Evolutionary conservation across 2,113 vertebrate species (phyloP).

Genomic region (Stegostoma tigrinum): DNA sequence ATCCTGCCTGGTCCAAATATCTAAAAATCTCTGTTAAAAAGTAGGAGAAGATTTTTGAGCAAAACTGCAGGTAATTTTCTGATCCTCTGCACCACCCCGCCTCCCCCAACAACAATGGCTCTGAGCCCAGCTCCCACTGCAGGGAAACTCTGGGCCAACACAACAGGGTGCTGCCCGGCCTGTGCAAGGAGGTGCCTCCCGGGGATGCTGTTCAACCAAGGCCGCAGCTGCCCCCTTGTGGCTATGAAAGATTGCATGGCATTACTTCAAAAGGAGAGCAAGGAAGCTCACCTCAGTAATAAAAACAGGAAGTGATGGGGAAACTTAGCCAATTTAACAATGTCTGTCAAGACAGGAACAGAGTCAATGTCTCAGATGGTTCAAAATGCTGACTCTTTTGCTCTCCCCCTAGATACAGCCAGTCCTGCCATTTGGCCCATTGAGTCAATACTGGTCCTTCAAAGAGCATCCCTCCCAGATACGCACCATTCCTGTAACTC

Average conservation of each 20-base stretch:
- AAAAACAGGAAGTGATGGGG: too few species aligned
- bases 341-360: too few species aligned
- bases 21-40: neutral
- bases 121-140: neutral
- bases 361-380: too few species aligned
- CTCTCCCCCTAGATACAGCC: too few species aligned
- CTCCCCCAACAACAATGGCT: neutral
- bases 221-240: neutral
- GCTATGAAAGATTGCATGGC: neutral
- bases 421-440: too few species aligned
- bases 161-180: neutral
- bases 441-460: too few species aligned
- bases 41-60: neutral
- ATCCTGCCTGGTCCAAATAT: neutral
- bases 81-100: neutral
- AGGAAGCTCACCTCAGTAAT: neutral
- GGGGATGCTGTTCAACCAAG: too few species aligned
- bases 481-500: too few species aligned
- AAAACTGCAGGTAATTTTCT: neutral
- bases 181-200: neutral
- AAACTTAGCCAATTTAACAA: too few species aligned
- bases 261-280: neutral
- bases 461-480: too few species aligned
- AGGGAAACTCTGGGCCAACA: neutral
- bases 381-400: too few species aligned